Conservation (phyloP, 2,113 vertebrate genomes). For the Talpa occidentalis region DNA sequence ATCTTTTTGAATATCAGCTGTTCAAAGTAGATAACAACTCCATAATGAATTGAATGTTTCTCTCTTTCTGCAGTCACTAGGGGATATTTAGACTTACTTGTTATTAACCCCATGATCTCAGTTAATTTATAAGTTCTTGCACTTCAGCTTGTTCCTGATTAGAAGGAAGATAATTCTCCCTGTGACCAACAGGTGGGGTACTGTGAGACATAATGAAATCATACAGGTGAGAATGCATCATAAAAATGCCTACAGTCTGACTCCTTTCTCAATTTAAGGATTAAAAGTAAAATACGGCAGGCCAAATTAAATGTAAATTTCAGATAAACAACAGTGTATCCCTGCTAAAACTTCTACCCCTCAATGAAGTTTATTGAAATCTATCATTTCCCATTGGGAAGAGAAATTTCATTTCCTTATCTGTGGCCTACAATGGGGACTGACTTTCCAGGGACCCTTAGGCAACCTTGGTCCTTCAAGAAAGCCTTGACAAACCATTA, state of each 20-base stretch:
- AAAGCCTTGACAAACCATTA: not conserved
- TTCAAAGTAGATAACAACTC: not conserved
- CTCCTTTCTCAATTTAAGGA: not conserved
- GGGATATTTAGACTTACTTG: not conserved
- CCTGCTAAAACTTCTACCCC: not conserved
- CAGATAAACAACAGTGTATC: not conserved
- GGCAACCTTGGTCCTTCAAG: not conserved
- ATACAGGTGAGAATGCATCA: too few species aligned
- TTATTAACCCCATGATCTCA: not conserved
- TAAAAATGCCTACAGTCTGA: not conserved
- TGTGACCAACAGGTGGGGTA: not conserved
- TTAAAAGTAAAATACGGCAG: not conserved
- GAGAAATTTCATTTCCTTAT: not conserved
- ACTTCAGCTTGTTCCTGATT: not conserved
- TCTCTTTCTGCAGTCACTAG: not conserved
- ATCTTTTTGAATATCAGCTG: not conserved
- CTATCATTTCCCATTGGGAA: not conserved
- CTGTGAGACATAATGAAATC: not conserved
- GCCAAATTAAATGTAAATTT: not conserved
- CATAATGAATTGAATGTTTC: not conserved
- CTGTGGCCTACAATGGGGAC: not conserved
- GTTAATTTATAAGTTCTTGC: slow-evolving; percentile 6
- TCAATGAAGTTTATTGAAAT: not conserved
- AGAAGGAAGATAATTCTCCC: not conserved
- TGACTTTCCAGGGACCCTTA: not conserved